These are phyloP conservation scores for Ophioderma brevispina DNA, from an alignment of 35 echinoderm and acorn worm species.

Conservation along the genomic window DNA sequence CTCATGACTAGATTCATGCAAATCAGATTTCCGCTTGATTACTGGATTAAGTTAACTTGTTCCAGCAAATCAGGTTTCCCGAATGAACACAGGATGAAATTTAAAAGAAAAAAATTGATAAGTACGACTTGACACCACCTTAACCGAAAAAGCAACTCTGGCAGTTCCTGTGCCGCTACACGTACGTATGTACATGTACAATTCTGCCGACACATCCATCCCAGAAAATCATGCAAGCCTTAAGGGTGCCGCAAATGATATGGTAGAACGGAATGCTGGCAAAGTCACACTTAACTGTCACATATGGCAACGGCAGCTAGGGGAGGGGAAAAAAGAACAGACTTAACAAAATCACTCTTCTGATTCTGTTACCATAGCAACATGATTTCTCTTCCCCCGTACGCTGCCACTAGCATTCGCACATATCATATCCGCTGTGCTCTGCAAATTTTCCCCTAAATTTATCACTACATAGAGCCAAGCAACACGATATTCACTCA, in stretches of 20 bases:
- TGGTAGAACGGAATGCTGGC: background rate
- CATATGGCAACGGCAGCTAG: too few relatives aligned
- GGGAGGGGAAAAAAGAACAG: background rate
- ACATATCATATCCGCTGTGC: conserved; percentile 1
- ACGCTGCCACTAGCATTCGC: background rate
- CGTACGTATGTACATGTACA: too few relatives aligned
- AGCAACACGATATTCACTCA: background rate
- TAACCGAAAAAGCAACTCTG: too few relatives aligned
- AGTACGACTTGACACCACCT: too few relatives aligned
- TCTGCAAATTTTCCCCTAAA: background rate
- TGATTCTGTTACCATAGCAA: background rate
- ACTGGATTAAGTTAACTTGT: too few relatives aligned
- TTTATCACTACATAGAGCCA: background rate
- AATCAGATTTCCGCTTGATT: too few relatives aligned
- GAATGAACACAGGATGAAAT: too few relatives aligned
- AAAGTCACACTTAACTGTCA: background rate
- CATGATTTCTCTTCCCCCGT: background rate
- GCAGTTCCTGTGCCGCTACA: too few relatives aligned
- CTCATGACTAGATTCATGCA: too few relatives aligned
- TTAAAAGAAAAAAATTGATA: too few relatives aligned
- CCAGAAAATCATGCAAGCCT: background rate
- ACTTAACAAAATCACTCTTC: background rate
- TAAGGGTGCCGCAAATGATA: background rate
- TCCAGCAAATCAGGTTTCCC: too few relatives aligned
- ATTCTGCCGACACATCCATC: too few relatives aligned